Conservation (phyloP, 92 coral and sea anemone species). For the Plumapathes pennacea region DNA sequence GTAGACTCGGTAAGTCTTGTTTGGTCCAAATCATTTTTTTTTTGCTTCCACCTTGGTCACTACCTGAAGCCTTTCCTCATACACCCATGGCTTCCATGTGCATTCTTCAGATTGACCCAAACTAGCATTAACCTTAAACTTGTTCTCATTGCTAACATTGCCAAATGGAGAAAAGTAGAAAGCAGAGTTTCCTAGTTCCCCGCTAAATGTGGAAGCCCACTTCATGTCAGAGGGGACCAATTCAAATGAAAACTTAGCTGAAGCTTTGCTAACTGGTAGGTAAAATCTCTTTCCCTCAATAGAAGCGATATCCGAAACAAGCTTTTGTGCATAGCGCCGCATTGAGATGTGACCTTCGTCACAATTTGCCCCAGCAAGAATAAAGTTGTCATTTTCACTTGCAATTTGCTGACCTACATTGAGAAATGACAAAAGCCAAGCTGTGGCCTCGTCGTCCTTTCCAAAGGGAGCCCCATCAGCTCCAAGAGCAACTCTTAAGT, state of each 20-base stretch:
- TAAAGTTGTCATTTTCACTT: conserved; percentile 47
- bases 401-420: conserved; percentile 46
- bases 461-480: conserved; percentile 62
- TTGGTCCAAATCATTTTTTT: conserved; percentile 9
- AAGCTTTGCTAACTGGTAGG: conserved; percentile 1
- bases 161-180: conserved; percentile 46
- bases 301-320: conserved; percentile 9
- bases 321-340: conserved; percentile 38
- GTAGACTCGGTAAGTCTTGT: conserved; percentile 15
- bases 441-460: conserved; percentile 52
- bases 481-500: conserved; percentile 54
- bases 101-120: conserved; percentile 20
- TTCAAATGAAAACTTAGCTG: conserved; percentile 49
- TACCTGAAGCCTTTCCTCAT: conserved; percentile 6
- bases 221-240: conserved; percentile 65
- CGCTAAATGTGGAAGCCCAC: conserved; percentile 46
- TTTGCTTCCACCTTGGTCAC: background rate
- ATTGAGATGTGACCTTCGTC: conserved; percentile 31
- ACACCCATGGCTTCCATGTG: conserved; percentile 55
- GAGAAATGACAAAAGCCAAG: conserved; percentile 44
- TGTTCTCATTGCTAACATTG: conserved; percentile 35
- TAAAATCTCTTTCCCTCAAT: conserved; percentile 20
- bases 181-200: conserved; percentile 34
- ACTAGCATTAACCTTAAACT: conserved; percentile 22
- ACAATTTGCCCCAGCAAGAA: conserved; percentile 58